Percentiles rank a stretch among this genome's conserved stretches.
phyloP scores from a whole-genome alignment of 2,888 invertebrate species.

The Dione juno region DNA sequence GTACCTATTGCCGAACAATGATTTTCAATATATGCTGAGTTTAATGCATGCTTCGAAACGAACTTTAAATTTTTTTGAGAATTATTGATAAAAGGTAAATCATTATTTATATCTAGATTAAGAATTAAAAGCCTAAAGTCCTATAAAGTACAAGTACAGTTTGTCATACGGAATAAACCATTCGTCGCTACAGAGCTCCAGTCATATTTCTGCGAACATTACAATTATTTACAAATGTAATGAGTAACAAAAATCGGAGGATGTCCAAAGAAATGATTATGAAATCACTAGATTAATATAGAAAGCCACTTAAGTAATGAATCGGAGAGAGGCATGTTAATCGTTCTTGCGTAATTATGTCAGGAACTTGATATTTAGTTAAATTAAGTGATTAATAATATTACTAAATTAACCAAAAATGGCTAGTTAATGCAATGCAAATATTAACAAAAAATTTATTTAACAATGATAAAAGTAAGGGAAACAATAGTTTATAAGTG shows the following conservation, averaged over 20 bases:
- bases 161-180: not conserved
- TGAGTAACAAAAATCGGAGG: slow-evolving; percentile 29
- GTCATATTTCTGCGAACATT: slow-evolving; percentile 22
- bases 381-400: not conserved
- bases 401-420: not conserved
- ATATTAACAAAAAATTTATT: not conserved
- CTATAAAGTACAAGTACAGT: not conserved
- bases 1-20: too few species aligned
- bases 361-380: not conserved
- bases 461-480: not conserved
- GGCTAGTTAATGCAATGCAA: not conserved
- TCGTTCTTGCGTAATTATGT: slow-evolving; percentile 53
- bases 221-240: slow-evolving; percentile 25
- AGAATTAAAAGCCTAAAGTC: not conserved
- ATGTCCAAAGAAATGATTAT: slow-evolving; percentile 41
- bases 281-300: slow-evolving; percentile 40
- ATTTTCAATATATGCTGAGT: too few species aligned
- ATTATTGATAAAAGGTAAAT: too few species aligned
- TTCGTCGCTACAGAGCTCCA: not conserved
- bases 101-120: too few species aligned
- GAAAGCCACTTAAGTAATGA: slow-evolving; percentile 69
- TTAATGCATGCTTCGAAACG: too few species aligned
- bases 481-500: too few species aligned
- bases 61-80: too few species aligned
- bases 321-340: slow-evolving; percentile 67